These are phyloP conservation scores for Lipophrys pholis DNA, from an alignment of 2,113 vertebrate genomes.

Conservation along the genomic window DNA sequence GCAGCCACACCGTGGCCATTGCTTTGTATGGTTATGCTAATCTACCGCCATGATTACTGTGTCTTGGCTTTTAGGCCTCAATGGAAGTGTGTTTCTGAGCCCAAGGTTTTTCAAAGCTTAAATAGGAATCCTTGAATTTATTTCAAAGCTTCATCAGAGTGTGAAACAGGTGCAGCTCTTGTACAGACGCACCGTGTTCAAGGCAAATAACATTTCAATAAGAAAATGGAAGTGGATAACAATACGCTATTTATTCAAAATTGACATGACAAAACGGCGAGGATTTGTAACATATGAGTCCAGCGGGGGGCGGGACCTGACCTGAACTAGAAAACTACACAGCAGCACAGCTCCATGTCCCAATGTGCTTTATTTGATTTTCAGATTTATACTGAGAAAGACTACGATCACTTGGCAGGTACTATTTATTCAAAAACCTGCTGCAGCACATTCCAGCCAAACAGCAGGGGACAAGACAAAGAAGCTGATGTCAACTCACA, in stretches of 20 bases:
- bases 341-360: too few species aligned
- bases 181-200: not conserved
- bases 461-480: too few species aligned
- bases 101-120: constrained; percentile 27
- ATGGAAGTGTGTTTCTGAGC: constrained; percentile 24
- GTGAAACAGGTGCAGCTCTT: constrained; percentile 4
- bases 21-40: constrained; percentile 65
- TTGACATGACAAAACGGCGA: too few species aligned
- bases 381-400: too few species aligned
- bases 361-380: too few species aligned
- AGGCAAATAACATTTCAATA: constrained; percentile 3
- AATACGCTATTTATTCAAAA: not conserved
- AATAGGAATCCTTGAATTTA: constrained; percentile 39
- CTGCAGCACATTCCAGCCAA: too few species aligned
- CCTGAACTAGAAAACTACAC: too few species aligned
- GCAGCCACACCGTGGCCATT: constrained; percentile 38
- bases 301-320: too few species aligned
- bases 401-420: too few species aligned
- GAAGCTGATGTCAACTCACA: too few species aligned
- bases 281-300: too few species aligned
- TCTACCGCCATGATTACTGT: constrained; percentile 46
- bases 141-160: constrained; percentile 30
- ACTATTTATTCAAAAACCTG: too few species aligned
- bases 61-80: constrained; percentile 52
- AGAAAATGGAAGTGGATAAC: not conserved